Evolutionary conservation across 2,113 vertebrate genomes (phyloP).

Genomic region (Arothron firmamentum): DNA sequence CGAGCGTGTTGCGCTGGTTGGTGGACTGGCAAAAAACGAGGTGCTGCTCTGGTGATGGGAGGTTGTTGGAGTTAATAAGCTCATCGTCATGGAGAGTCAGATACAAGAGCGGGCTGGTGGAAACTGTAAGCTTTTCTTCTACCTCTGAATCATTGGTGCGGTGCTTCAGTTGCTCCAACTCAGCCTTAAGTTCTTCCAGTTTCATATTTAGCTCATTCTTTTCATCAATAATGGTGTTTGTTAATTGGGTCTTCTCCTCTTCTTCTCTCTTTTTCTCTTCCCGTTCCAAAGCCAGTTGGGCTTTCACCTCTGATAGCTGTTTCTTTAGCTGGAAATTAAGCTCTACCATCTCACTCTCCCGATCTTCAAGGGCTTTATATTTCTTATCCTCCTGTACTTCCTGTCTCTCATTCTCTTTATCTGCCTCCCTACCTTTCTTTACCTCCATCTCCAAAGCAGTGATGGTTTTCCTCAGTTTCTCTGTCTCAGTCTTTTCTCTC

Average conservation of each 20-base stretch:
- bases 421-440: conserved; percentile 24
- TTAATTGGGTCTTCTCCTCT: conserved; percentile 37
- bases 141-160: conserved; percentile 10
- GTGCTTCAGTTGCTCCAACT: conserved; percentile 60
- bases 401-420: conserved; percentile 21
- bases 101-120: conserved; percentile 59
- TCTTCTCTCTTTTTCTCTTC: conserved; percentile 56
- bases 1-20: conserved; percentile 58
- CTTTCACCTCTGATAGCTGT: conserved; percentile 59
- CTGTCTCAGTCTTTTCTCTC: conserved; percentile 59
- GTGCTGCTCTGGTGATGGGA: conserved; percentile 50
- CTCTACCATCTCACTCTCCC: conserved; percentile 58
- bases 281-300: conserved; percentile 64
- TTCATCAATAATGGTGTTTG: conserved; percentile 19
- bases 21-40: conserved; percentile 58
- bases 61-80: conserved; percentile 45
- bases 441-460: conserved; percentile 54
- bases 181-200: conserved; percentile 61
- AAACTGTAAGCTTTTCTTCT: conserved; percentile 35
- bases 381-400: conserved; percentile 25
- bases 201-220: conserved; percentile 46
- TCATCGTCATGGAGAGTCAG: conserved; percentile 57
- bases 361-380: conserved; percentile 33
- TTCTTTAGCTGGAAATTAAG: conserved; percentile 67
- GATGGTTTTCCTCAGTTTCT: conserved; percentile 55